Percentiles rank a stretch among this genome's conserved stretches.
These are phyloP conservation scores for Poeciliopsis presidionis DNA, from an alignment of 2,797 vertebrate species.

Conservation along the genomic window DNA sequence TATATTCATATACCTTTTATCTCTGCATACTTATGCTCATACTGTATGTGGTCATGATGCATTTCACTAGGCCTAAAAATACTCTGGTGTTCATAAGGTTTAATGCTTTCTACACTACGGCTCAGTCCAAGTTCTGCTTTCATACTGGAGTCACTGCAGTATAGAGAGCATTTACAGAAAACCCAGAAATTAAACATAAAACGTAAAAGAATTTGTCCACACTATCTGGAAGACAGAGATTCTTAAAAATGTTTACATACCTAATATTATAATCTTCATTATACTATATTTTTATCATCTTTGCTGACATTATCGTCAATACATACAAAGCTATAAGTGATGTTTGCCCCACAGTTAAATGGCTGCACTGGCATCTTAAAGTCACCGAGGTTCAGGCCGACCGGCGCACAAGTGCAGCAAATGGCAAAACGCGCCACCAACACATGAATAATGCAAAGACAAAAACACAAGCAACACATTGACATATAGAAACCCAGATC, in stretches of 20 bases:
- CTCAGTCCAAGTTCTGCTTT: conserved; percentile 59
- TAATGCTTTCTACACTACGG: conserved; percentile 81
- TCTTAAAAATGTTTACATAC: conserved; percentile 79
- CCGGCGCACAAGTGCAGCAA: not conserved
- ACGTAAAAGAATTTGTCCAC: conserved; percentile 74
- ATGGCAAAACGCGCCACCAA: not conserved
- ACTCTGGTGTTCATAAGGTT: conserved; percentile 75
- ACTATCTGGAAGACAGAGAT: conserved; percentile 85
- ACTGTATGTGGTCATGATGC: conserved; percentile 78
- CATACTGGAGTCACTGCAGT: conserved; percentile 67
- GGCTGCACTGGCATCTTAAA: conserved; percentile 43
- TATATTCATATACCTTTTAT: conserved; percentile 76
- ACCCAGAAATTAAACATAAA: conserved; percentile 56
- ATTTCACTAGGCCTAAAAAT: conserved; percentile 82
- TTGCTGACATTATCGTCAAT: conserved; percentile 58
- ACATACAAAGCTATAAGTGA: conserved; percentile 70
- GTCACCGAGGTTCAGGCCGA: not conserved
- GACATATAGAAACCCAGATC: too few species aligned
- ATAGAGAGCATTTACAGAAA: conserved; percentile 75
- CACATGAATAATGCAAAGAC: not conserved
- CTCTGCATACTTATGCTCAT: conserved; percentile 80
- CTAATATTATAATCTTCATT: conserved; percentile 74
- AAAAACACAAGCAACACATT: not conserved
- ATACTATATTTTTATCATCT: conserved; percentile 70
- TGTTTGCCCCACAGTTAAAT: conserved; percentile 52